phyloP scores from a whole-genome alignment of 2,797 vertebrate species.

The Sparidentex hasta region DNA sequence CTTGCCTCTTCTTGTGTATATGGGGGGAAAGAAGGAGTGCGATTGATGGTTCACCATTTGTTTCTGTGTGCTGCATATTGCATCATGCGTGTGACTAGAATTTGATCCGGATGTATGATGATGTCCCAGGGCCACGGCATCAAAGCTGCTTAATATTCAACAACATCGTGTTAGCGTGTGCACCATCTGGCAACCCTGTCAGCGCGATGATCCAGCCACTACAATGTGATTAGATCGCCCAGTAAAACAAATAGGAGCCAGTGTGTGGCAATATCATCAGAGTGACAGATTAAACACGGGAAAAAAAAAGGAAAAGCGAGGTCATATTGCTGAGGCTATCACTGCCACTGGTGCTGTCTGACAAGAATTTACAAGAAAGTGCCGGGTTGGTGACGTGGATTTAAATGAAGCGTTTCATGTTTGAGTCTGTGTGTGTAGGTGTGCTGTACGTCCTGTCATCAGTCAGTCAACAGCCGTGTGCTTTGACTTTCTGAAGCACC shows the following conservation, averaged over 20 bases:
- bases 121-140: constrained; percentile 16
- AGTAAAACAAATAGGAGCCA: constrained; percentile 37
- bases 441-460: neutral
- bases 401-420: constrained; percentile 3
- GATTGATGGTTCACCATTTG: neutral
- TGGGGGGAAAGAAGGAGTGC: neutral
- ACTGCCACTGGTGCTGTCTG: neutral
- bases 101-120: constrained; percentile 31
- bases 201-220: constrained; percentile 23
- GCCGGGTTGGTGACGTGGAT: neutral
- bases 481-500: constrained; percentile 2
- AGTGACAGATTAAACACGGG: constrained; percentile 6
- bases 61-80: constrained; percentile 6
- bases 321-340: constrained; percentile 10
- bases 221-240: constrained; percentile 46
- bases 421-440: neutral
- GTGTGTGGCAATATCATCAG: constrained; percentile 9
- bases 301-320: neutral
- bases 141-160: constrained; percentile 61
- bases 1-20: neutral
- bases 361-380: neutral
- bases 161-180: constrained; percentile 40
- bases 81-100: constrained; percentile 39
- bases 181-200: constrained; percentile 50
- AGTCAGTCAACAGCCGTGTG: neutral